Percentiles rank a stretch among this genome's conserved stretches.
Evolutionary conservation across 2,888 invertebrate species (phyloP).

Genomic region (Drosophila diplacantha): DNA sequence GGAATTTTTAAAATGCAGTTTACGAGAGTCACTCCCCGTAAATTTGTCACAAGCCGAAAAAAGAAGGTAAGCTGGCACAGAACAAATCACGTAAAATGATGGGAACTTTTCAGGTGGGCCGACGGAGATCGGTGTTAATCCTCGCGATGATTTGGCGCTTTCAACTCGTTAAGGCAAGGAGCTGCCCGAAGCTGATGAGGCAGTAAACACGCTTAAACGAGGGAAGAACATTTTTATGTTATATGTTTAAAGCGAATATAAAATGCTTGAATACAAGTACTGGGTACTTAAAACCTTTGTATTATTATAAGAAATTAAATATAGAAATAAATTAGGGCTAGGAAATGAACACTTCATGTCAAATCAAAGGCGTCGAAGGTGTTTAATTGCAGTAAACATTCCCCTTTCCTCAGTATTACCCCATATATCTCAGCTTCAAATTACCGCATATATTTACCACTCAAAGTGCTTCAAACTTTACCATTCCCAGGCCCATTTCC

Average conservation of each 20-base stretch:
- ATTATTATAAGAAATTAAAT: background rate
- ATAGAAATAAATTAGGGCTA: no score
- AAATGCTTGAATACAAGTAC: no score
- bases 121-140: constrained; percentile 52
- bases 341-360: no score
- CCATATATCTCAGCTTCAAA: background rate
- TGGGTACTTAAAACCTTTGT: background rate
- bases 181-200: constrained; percentile 10
- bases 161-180: constrained; percentile 45
- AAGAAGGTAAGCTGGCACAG: constrained; percentile 55
- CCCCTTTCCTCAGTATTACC: no score
- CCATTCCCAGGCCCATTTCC: constrained; percentile 15
- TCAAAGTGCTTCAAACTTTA: background rate
- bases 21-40: constrained; percentile 35
- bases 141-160: constrained; percentile 65
- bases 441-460: background rate
- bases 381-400: background rate
- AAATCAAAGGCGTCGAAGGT: background rate
- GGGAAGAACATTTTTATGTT: constrained; percentile 1
- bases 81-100: constrained; percentile 49
- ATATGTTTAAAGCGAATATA: no score
- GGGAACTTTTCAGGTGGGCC: constrained; percentile 45
- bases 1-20: constrained; percentile 32
- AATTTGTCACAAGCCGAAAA: constrained; percentile 56
- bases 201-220: background rate